These are phyloP conservation scores for Zhuqinia jingwanae DNA, from an alignment of 2,888 invertebrate species.

Conservation along the genomic window DNA sequence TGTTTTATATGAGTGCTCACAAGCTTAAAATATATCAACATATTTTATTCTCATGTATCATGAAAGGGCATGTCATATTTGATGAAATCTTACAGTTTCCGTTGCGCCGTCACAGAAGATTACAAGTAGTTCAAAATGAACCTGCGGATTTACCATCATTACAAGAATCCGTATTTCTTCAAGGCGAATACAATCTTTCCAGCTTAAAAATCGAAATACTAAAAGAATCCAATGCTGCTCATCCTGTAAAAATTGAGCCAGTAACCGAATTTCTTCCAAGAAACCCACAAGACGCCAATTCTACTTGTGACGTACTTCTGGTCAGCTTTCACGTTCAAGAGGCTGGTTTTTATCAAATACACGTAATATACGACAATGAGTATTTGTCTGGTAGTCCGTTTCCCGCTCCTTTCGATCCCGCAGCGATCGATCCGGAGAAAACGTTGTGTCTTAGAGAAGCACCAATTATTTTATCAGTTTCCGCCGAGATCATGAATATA, in stretches of 20 bases:
- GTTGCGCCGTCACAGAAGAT: constrained; percentile 63
- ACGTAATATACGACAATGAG: constrained; percentile 81
- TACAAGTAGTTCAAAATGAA: constrained; percentile 69
- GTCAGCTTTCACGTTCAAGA: constrained; percentile 82
- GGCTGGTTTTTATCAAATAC: constrained; percentile 82
- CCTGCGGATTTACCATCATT: constrained; percentile 65
- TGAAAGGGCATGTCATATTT: no score
- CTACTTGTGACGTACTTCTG: constrained; percentile 80
- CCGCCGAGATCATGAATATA: constrained; percentile 68
- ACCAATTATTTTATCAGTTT: constrained; percentile 73
- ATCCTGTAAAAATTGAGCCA: constrained; percentile 78
- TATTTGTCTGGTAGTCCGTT: constrained; percentile 82
- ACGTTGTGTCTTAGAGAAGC: constrained; percentile 75
- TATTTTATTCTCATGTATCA: no score
- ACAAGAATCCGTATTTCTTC: constrained; percentile 66
- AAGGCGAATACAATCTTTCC: constrained; percentile 70
- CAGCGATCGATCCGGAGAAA: constrained; percentile 79
- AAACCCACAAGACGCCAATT: constrained; percentile 79
- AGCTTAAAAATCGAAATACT: constrained; percentile 72
- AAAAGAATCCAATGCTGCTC: constrained; percentile 60
- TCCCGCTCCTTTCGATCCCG: constrained; percentile 81
- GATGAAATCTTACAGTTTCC: constrained; percentile 64
- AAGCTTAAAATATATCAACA: no score
- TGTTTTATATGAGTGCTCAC: no score
- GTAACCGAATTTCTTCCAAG: constrained; percentile 80